These are phyloP conservation scores for Loriculus beryllinus DNA, from an alignment of 2,797 vertebrate genomes.

Conservation along the genomic window DNA sequence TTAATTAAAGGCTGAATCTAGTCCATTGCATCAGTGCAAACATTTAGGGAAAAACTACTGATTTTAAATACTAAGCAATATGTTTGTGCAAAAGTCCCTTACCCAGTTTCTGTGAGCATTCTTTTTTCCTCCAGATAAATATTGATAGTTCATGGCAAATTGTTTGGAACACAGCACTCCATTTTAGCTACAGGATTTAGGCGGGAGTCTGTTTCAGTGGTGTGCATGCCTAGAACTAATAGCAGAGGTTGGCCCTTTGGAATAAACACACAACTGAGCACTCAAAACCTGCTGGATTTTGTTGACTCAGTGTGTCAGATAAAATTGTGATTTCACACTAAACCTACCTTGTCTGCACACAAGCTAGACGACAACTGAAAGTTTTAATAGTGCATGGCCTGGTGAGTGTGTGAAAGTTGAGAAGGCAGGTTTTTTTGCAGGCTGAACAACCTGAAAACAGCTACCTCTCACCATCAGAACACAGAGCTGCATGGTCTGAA, in stretches of 20 bases:
- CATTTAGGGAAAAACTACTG: not conserved
- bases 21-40: not conserved
- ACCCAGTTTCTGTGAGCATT: not conserved
- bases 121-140: not conserved
- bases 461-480: not conserved
- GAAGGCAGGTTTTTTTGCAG: not conserved
- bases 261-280: not conserved
- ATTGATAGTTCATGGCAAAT: not conserved
- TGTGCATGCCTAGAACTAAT: not conserved
- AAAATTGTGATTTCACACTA: not conserved
- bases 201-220: not conserved
- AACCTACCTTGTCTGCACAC: not conserved
- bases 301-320: not conserved
- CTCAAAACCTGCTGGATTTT: not conserved
- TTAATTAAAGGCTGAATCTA: not conserved
- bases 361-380: not conserved
- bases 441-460: not conserved
- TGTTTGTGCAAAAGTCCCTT: not conserved
- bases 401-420: accelerated
- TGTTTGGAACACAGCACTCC: not conserved
- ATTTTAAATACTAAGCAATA: not conserved
- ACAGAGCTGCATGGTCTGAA: not conserved
- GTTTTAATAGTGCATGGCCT: not conserved
- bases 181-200: not conserved
- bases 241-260: not conserved